Evolutionary conservation across 2,888 invertebrate genomes (phyloP), one percentile per base, ranked within the genome.

Genomic region (Saturnia japonica): DNA sequence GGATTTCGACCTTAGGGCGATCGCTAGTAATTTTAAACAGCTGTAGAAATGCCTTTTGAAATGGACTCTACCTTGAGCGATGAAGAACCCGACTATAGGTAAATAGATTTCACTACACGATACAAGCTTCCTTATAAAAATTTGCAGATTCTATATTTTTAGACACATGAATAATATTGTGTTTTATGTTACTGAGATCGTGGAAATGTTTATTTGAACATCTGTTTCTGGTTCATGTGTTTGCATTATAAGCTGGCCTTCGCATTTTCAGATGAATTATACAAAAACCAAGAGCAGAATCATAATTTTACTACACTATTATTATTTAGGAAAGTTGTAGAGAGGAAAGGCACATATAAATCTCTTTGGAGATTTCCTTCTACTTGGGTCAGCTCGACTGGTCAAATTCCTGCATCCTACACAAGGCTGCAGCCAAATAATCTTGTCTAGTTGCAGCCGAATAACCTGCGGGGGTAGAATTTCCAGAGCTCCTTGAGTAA

Each of bases 191-290:
- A 40, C 7, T 40, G 16, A 19, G 40, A 64, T 34, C 62, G 62
- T 34, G 40, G 16, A 40, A 64, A 64, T 64, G 22, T 64, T 64
- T 64, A 64, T 64, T 25, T 57, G 57, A 57, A 25, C 57, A 14
- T 57, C 62, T 64, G 34, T 64, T 64, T 16, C 62, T 28, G 9
- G 62, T 64, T 64, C 51, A 22, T 34, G 40, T 34, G 34, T 64
- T 64, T 64, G 34, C 7, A 22, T 64, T 34, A 64, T 40, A 40
- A n/a, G 7, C 62, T 40, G 40, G 3, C 62, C 62, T 64, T 40
- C 62, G 40, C 62, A 19, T 64, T 11, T 34, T 40, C 34, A 34
- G 34, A 16, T 19, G 40, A 25, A 57, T 57, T n/a, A 40, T 64
- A 40, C 40, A 64, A 6, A 19, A 40, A 64, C 28, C 28, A 11